A percentile compares a stretch with the other conserved stretches of the same genome.
These are phyloP conservation scores for Drosophila sulfurigaster DNA, from an alignment of 1,140 invertebrate genomes.

Conservation along the genomic window DNA sequence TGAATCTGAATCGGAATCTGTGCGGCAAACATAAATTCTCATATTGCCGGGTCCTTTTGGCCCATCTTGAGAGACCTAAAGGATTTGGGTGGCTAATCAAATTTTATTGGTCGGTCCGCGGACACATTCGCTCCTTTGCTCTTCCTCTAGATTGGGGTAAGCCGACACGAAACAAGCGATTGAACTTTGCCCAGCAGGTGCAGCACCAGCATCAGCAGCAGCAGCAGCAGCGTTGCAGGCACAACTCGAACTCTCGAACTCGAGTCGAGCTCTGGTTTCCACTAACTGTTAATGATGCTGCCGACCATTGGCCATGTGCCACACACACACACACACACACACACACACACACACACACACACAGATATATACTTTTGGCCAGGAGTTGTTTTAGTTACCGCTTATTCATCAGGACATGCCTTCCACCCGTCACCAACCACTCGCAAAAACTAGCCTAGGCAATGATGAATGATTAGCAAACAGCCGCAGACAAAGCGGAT, in stretches of 20 bases:
- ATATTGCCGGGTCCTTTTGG: slow-evolving; percentile 48
- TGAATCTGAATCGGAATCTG: slow-evolving; percentile 22
- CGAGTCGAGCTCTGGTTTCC: neutral
- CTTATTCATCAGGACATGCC: slow-evolving; percentile 64
- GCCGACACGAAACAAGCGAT: slow-evolving; percentile 52
- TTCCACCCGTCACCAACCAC: neutral
- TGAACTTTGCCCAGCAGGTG: slow-evolving; percentile 55
- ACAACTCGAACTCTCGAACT: neutral
- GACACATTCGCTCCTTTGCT: slow-evolving; percentile 19
- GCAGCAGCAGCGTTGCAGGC: slow-evolving; percentile 9
- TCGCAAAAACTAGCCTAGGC: slow-evolving; percentile 22
- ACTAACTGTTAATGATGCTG: slow-evolving; percentile 21
- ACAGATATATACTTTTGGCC: neutral
- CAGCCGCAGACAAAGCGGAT: slow-evolving; percentile 44
- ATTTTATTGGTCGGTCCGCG: slow-evolving; percentile 68
- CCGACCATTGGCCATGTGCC: neutral
- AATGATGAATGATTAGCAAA: slow-evolving; percentile 74
- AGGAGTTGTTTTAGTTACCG: slow-evolving; percentile 55
- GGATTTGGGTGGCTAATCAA: slow-evolving; percentile 63
- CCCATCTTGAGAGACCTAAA: slow-evolving; percentile 25
- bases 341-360: too few relatives aligned
- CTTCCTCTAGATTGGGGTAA: slow-evolving; percentile 17
- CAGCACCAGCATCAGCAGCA: slow-evolving; percentile 23
- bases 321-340: neutral
- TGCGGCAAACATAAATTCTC: slow-evolving; percentile 54